A percentile compares a stretch with the other conserved stretches of the same genome.
phyloP scores from a whole-genome alignment of 2,797 vertebrate genomes.

The Allobates femoralis region DNA sequence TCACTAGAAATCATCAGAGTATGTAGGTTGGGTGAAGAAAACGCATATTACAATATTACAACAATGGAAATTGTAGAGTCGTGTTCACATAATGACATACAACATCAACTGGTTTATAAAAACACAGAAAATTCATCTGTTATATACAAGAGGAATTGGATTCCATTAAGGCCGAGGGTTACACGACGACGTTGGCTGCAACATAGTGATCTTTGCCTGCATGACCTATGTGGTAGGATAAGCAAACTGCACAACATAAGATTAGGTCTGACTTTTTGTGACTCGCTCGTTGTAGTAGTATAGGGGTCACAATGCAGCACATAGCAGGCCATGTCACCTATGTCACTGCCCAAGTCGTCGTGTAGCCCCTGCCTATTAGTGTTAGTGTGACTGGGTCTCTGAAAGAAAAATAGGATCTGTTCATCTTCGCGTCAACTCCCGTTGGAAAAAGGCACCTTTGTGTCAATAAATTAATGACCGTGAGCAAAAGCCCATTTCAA shows the following conservation, averaged over 20 bases:
- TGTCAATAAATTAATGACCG: conserved; percentile 73
- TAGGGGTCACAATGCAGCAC: too few species aligned
- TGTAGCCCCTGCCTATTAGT: background rate
- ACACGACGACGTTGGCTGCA: too few species aligned
- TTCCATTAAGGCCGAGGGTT: background rate
- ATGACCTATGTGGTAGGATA: too few species aligned
- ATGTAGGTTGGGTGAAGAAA: background rate
- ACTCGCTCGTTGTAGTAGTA: too few species aligned
- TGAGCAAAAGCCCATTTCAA: conserved; percentile 71
- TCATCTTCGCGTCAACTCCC: background rate
- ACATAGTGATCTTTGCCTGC: too few species aligned
- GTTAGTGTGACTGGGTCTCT: background rate
- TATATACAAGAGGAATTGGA: background rate
- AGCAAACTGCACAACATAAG: too few species aligned
- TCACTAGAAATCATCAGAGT: background rate
- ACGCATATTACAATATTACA: conserved; percentile 3
- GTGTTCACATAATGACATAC: background rate
- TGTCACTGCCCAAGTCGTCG: too few species aligned
- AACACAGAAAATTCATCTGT: background rate
- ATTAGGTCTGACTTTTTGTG: too few species aligned
- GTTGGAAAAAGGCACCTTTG: conserved; percentile 80
- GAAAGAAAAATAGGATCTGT: background rate
- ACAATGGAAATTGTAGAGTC: background rate
- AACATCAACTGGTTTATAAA: background rate
- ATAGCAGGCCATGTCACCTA: too few species aligned